Base-by-base conservation (phyloP, 2,113 vertebrate species). In the Uropsilus gracilis region DNA sequence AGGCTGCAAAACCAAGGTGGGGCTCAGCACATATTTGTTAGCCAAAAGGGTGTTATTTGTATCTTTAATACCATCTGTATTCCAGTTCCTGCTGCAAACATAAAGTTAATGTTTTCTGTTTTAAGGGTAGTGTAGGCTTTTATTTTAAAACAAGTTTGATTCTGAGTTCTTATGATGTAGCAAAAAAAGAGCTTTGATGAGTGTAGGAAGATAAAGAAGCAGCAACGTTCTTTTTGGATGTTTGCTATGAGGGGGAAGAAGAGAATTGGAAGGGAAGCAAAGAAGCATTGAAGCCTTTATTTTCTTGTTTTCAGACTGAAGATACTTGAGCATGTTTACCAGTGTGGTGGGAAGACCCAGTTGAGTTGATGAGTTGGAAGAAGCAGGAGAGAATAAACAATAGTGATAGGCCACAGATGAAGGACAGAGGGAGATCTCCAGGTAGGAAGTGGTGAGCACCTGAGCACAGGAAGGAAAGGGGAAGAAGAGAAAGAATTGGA, bases 11-110 rank as follows among this genome's bases (percentile, higher is more conserved):
- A 50, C 17, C 9, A 5, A 63, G 18, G 66, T 12, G 59, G 53
- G 0, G 0, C 53, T 39, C n/a, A 5, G 57, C 24, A 34, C 2
- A 0, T 5, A 24, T 14, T 10, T 14, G 46, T 53, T 44, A 75
- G 84, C 61, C 46, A 37, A 32, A 44, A 53, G 48, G 3, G 24
- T 42, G 37, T 34, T 57, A 64, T 39, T 44, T 28, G 12, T 28
- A 12, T 22, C 22, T 69, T 59, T 14, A 30, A 46, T 24, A 18
- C 75, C 39, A n/a, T 72, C n/a, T 76, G 89, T 37, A 75, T 57
- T 82, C 26, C 32, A 22, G 48, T 42, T 77, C 61, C 73, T 6
- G 32, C 17, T 82, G 80, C 57, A 84, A 55, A 93, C 12, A 44
- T 37, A 69, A 57, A 73, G 42, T 20, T 18, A 71, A 30, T 72